Evolutionary conservation across 2,888 invertebrate genomes (phyloP).

Genomic region (Isotomurus palustris): DNA sequence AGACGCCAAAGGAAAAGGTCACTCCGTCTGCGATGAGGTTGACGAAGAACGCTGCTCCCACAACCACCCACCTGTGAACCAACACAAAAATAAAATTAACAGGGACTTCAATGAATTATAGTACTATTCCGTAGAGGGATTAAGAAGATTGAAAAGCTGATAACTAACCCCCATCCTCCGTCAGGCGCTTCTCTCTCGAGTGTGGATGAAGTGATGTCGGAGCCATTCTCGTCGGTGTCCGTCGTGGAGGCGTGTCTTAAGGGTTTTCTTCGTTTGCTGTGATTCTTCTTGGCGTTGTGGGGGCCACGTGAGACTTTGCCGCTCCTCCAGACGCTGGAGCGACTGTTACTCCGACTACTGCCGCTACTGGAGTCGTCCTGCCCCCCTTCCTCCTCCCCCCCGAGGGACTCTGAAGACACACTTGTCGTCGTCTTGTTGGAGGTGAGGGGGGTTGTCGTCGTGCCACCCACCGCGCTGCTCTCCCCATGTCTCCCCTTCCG

Average conservation of each 20-base stretch:
- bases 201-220: slow-evolving; percentile 41
- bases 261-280: neutral
- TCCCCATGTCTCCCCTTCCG: no score
- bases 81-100: neutral
- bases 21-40: slow-evolving; percentile 89
- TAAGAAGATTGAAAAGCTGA: no score
- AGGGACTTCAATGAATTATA: neutral
- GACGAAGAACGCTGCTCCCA: slow-evolving; percentile 80
- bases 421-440: neutral
- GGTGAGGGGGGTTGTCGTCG: neutral
- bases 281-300: no score
- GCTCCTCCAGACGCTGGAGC: neutral
- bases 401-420: no score
- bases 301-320: no score
- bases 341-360: slow-evolving; percentile 9
- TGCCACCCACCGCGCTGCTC: no score
- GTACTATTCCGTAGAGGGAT: neutral
- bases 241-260: slow-evolving; percentile 41
- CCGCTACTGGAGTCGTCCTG: neutral
- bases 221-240: slow-evolving; percentile 30
- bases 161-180: slow-evolving; percentile 44
- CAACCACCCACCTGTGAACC: slow-evolving; percentile 79
- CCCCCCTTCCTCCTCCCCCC: no score
- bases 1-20: slow-evolving; percentile 86
- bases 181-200: slow-evolving; percentile 43